phyloP scores from a whole-genome alignment of 2,888 invertebrate genomes.

The Mongoloraphidia duomilia region DNA sequence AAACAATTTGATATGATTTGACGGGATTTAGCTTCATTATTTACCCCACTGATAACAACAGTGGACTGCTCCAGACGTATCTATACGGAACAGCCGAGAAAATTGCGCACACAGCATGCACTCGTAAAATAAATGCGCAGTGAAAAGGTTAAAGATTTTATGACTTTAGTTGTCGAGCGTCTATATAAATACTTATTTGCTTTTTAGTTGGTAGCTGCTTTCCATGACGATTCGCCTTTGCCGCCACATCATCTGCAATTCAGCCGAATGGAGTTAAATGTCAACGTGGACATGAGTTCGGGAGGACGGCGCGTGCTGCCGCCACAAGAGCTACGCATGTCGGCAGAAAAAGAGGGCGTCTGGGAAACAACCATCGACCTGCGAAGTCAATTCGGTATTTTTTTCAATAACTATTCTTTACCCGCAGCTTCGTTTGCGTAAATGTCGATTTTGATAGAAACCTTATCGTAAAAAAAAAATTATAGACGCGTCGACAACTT shows the following conservation, averaged over 20 bases:
- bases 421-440: too few relatives aligned
- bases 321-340: constrained; percentile 42
- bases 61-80: too few relatives aligned
- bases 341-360: constrained; percentile 53
- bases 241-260: constrained; percentile 44
- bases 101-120: too few relatives aligned
- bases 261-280: constrained; percentile 51
- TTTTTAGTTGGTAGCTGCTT: constrained; percentile 66
- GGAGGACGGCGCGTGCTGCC: constrained; percentile 54
- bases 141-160: constrained; percentile 9
- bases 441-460: too few relatives aligned
- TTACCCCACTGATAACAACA: too few relatives aligned
- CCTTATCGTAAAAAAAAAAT: too few relatives aligned
- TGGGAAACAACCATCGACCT: constrained; percentile 76
- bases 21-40: too few relatives aligned
- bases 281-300: constrained; percentile 42
- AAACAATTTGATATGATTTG: too few relatives aligned
- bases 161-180: neutral
- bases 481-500: too few relatives aligned
- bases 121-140: too few relatives aligned
- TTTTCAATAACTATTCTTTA: constrained; percentile 7
- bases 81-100: too few relatives aligned
- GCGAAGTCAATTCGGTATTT: constrained; percentile 42
- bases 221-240: constrained; percentile 79
- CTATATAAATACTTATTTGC: constrained; percentile 4